Evolutionary conservation across 2,797 vertebrate genomes (phyloP), one percentile per base, ranked within the genome.

Genomic region (Orientallactaga sibirica): DNA sequence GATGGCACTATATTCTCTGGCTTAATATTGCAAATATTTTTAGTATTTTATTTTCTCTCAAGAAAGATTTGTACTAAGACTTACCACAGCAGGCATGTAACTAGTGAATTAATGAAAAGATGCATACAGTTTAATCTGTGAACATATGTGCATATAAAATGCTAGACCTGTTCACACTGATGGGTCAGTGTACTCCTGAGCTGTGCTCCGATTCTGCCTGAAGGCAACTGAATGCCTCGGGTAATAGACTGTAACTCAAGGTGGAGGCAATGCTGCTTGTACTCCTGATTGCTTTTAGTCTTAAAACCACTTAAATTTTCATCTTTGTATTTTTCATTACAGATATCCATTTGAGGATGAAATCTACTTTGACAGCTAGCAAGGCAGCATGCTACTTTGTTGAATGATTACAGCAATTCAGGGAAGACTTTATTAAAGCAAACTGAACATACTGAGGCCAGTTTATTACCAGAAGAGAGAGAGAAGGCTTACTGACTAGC

Each of bases 331-430:
- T 86, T 96, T 61, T 85, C 33, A 70, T 94, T 94, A 61, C 94
- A 96, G 95, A 92, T 91, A 43, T 0, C 61, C 62, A 4, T 74
- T 58, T 94, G 94, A 87, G 92, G 75, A 48, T 73, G 83, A 41
- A 41, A 12, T 74, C 85, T 58, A 0, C 82, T 55, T 27, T 75
- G 77, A 75, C 86, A 89, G 68, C 91, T 79, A 93, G 90, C 80
- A 81, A 76, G 74, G 84, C 77, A 33, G 20, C 78, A 33, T 19
- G 75, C 64, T 81, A 8, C 52, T 84, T 76, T 90, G 64, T 73
- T 74, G 70, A 88, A 16, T 48, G 89, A 25, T 14, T 25, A 62
- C 52, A 89, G 86, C 77, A 71, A 7, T 79, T 68, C 87, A 93
- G 95, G 95, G 52, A 83, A 88, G 70, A 92, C 80, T 75, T 58